phyloP scores from a whole-genome alignment of 1,140 invertebrate genomes.

The Eumeta japonica region DNA sequence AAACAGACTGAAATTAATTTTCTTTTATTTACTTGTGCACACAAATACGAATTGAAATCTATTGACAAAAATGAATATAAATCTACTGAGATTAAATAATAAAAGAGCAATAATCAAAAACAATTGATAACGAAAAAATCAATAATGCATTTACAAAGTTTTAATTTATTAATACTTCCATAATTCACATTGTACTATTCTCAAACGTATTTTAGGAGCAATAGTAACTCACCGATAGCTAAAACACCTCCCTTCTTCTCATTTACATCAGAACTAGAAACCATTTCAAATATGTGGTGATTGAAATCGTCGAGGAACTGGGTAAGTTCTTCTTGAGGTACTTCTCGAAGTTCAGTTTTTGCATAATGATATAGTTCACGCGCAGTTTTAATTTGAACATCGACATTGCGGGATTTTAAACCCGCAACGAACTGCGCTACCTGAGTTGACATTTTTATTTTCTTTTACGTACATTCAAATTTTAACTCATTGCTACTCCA shows the following conservation, averaged over 20 bases:
- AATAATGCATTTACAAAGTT: neutral
- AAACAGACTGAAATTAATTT: constrained; percentile 72
- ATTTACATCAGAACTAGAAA: constrained; percentile 86
- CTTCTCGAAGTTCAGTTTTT: constrained; percentile 87
- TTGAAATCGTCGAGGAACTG: constrained; percentile 94
- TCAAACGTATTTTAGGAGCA: neutral
- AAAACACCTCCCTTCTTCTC: constrained; percentile 95
- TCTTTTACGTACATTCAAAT: neutral
- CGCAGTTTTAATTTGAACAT: constrained; percentile 79
- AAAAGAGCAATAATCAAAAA: too few species aligned
- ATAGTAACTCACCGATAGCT: constrained; percentile 74
- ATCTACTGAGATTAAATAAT: constrained; percentile 7
- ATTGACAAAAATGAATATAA: constrained; percentile 10
- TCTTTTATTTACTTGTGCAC: constrained; percentile 7
- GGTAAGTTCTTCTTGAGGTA: constrained; percentile 86
- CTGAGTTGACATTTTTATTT: constrained; percentile 36
- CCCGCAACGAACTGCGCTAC: constrained; percentile 81
- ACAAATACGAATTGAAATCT: neutral
- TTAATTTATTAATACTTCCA: neutral
- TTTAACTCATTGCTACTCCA: too few species aligned
- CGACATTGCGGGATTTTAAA: constrained; percentile 85
- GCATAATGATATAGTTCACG: constrained; percentile 88
- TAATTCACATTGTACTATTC: neutral
- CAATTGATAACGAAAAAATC: too few species aligned
- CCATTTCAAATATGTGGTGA: constrained; percentile 94